Evolutionary conservation across 2,888 invertebrate species (phyloP).

Genomic region (Meandrusa payeni): DNA sequence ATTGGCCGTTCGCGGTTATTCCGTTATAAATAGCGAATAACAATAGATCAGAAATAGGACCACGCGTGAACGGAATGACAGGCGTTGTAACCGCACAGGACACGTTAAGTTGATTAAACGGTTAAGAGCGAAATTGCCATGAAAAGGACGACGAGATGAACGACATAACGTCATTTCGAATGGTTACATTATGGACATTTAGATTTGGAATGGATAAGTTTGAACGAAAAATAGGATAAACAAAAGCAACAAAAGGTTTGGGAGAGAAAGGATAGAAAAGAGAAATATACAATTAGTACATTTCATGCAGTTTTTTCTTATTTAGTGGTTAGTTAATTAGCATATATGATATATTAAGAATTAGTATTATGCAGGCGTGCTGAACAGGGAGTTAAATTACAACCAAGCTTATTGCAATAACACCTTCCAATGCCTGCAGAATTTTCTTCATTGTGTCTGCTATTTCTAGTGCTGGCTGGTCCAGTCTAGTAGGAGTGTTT

Average conservation of each 20-base stretch:
- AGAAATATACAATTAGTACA: constrained; percentile 52
- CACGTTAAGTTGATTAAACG: constrained; percentile 62
- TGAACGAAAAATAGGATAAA: constrained; percentile 38
- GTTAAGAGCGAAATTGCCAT: too few species aligned
- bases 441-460: too few species aligned
- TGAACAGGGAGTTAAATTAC: too few species aligned
- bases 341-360: neutral
- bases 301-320: constrained; percentile 26
- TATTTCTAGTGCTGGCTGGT: too few species aligned
- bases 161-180: neutral
- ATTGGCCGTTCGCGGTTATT: constrained; percentile 12
- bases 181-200: too few species aligned
- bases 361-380: too few species aligned
- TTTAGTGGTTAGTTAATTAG: constrained; percentile 21
- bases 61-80: constrained; percentile 53
- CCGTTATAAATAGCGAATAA: constrained; percentile 32
- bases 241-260: constrained; percentile 45
- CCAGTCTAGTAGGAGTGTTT: too few species aligned
- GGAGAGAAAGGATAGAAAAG: constrained; percentile 39
- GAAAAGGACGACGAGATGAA: constrained; percentile 40
- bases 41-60: constrained; percentile 45
- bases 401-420: too few species aligned
- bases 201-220: neutral
- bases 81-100: constrained; percentile 42
- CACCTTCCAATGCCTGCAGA: too few species aligned